Evolutionary conservation across 2,113 vertebrate species (phyloP), one percentile per base, ranked within the genome.

Genomic region (Hucho hucho): DNA sequence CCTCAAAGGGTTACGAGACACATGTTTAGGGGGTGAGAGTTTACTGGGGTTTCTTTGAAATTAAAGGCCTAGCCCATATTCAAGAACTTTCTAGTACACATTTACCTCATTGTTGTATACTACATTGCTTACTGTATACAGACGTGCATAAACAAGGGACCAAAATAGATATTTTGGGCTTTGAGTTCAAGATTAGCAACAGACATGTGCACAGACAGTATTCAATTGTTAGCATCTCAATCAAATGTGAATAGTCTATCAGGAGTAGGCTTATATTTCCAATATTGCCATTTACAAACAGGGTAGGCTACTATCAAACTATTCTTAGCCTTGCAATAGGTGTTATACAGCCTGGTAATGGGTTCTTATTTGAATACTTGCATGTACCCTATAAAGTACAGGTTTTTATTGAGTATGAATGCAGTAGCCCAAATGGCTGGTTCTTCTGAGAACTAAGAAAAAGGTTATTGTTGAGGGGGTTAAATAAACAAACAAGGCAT

Each of bases 401-500:
- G 66, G 59, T 71, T 18, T 61, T 72, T 73, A 56, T 70, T 77
- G 82, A 65, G 64, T 65, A 65, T 65, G 24, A 28, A 65, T 20
- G 24, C 80, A 82, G 79, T 69, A 67, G 26, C 66, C 65, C 65
- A 65, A 65, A 32, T 74, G 1, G 75, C 67, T 75, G 47, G 47
- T 73, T 80, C 68, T 49, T 66, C 64, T 24, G 37, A 53, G 71
- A 65, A 53, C 75, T 68, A 81, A 86, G 85, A 91, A 89, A 86
- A 79, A 84, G 75, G 77, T 89, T 75, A 58, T 43, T 43, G 37
- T 43, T 43, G 37, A 76, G 64, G 70, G n/a, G 6, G 59, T 14
- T 18, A 6, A 61, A 61, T 61, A 61, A 61, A 24, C 5, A 24
- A 61, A 16, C 6, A 58, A 61, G 16, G 16, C 49, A 53, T 53